Percentiles rank a stretch among this genome's conserved stretches.
phyloP scores from a whole-genome alignment of 1,140 invertebrate genomes.

The Proctacanthus coquilletti region DNA sequence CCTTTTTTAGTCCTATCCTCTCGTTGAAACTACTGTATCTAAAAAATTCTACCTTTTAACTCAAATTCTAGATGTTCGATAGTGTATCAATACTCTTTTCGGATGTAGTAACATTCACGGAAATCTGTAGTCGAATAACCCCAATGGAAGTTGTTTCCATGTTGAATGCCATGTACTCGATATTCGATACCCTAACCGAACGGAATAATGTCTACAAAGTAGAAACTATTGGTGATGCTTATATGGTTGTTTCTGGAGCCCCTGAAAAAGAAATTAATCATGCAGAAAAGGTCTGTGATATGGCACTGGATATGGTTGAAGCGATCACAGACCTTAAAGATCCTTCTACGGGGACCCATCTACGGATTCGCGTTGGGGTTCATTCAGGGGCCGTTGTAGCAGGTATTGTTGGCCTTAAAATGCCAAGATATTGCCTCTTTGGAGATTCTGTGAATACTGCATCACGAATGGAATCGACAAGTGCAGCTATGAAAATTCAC shows the following conservation, averaged over 20 bases:
- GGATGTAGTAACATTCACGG: conserved; percentile 92
- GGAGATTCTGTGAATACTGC: conserved; percentile 88
- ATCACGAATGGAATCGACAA: conserved; percentile 82
- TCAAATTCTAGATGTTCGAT: conserved; percentile 68
- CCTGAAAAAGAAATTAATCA: conserved; percentile 81
- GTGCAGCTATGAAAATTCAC: conserved; percentile 85
- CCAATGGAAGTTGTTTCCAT: conserved; percentile 96
- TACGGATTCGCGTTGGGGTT: conserved; percentile 78
- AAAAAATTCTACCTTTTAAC: too few relatives aligned
- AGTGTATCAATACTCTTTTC: conserved; percentile 91
- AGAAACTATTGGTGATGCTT: conserved; percentile 92
- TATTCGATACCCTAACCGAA: conserved; percentile 84
- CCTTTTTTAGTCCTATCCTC: too few relatives aligned
- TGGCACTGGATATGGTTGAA: conserved; percentile 93
- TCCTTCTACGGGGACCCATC: conserved; percentile 75
- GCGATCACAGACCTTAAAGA: conserved; percentile 81
- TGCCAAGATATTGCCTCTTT: conserved; percentile 71
- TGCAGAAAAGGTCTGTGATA: conserved; percentile 85
- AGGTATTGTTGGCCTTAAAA: conserved; percentile 88
- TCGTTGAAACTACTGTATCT: too few relatives aligned
- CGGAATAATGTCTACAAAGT: conserved; percentile 91
- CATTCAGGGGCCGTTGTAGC: conserved; percentile 85
- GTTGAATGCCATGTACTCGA: conserved; percentile 89
- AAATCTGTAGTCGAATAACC: conserved; percentile 86
- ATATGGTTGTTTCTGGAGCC: conserved; percentile 93